Conservation (phyloP, 53 echinoderm and acorn worm genomes). For the Temnopleurus reevesii region DNA sequence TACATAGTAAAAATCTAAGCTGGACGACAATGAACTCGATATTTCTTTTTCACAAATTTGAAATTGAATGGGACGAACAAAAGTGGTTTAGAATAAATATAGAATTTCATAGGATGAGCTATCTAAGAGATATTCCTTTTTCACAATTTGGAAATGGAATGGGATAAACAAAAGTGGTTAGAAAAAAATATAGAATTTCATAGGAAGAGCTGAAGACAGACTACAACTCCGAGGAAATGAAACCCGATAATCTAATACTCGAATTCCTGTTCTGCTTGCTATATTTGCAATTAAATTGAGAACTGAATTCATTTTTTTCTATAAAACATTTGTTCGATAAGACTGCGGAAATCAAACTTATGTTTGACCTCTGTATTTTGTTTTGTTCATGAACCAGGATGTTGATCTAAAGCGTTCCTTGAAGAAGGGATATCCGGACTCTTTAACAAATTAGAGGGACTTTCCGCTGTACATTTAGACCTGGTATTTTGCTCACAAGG, state of each 20-base stretch:
- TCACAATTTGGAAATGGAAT: no score
- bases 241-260: neutral
- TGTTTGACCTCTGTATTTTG: neutral
- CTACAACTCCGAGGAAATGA: neutral
- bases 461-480: neutral
- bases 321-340: neutral
- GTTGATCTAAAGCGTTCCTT: neutral
- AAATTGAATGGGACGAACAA: no score
- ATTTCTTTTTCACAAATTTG: no score
- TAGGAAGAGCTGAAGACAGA: neutral
- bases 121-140: no score
- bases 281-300: neutral
- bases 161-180: neutral
- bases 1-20: no score
- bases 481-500: neutral
- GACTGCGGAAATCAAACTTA: neutral
- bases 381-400: neutral
- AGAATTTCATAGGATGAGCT: no score
- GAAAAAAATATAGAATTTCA: neutral
- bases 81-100: no score
- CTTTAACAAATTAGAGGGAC: neutral
- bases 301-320: neutral
- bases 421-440: neutral
- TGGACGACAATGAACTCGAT: no score
- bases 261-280: neutral